A percentile compares a stretch with the other conserved stretches of the same genome.
Evolutionary conservation across 2,888 invertebrate genomes (phyloP).

Genomic region (Aphodius sticticus): DNA sequence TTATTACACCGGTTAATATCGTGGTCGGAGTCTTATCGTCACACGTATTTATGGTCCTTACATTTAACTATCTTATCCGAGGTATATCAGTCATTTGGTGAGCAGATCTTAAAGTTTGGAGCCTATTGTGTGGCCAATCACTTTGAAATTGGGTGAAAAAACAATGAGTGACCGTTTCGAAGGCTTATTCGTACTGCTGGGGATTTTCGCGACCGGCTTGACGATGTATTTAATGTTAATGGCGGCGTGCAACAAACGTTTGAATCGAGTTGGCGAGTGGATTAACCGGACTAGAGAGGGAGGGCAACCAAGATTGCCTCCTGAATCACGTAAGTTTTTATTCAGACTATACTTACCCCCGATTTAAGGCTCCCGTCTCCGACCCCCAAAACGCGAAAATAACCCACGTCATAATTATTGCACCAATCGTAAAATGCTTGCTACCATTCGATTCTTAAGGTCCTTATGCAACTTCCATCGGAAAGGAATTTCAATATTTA

Average conservation of each 20-base stretch:
- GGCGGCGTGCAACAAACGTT: constrained; percentile 5
- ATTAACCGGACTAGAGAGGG: constrained; percentile 5
- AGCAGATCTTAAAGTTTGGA: background rate
- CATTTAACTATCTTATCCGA: background rate
- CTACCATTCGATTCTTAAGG: no score
- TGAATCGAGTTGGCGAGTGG: background rate
- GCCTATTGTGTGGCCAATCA: background rate
- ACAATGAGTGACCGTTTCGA: constrained; percentile 10
- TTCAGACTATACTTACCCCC: no score
- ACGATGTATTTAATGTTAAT: background rate
- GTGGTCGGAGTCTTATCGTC: background rate
- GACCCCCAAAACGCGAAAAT: no score
- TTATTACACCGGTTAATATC: background rate
- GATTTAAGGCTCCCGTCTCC: no score
- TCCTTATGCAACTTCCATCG: no score
- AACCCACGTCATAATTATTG: no score
- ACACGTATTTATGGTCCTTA: background rate
- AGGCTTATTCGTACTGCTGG: constrained; percentile 16
- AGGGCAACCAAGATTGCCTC: constrained; percentile 9
- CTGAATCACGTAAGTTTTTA: constrained; percentile 10
- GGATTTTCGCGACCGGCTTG: constrained; percentile 6
- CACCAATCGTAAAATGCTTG: no score
- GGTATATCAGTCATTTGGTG: background rate
- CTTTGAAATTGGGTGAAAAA: background rate
- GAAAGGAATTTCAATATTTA: no score